Evolutionary conservation across 1,140 invertebrate genomes (phyloP), one percentile per base, ranked within the genome.

Genomic region (Phthorimaea operculella): DNA sequence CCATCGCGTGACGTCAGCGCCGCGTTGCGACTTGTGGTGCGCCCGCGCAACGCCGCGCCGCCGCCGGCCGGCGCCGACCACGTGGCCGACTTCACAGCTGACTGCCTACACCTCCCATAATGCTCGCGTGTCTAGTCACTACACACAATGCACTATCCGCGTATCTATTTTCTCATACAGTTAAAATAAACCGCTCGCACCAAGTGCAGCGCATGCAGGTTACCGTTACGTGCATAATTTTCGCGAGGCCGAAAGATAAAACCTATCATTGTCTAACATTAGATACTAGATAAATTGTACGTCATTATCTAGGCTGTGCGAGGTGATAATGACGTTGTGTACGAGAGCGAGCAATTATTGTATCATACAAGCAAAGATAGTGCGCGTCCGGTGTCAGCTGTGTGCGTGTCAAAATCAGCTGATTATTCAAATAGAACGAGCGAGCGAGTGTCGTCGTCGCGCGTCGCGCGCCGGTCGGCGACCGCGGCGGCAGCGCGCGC

Each of bases 351-450:
- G 50, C 59, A 63, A 64, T 66, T 58, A 64, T 67, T 67, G 50
- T 69, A 61, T 39, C 48, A 58, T 70, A 73, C 64, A 56, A 71
- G 62, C 60, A 70, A 57, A 74, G 74, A 84, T 81, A 78, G 66
- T 72, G 68, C 66, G 68, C 72, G 70, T 72, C 72, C 65, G 73
- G 70, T 69, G 77, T 76, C 79, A 80, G 81, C 81, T 83, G 80
- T 82, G 71, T 82, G 76, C 76, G 81, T 85, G 82, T 86, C 83
- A 86, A 84, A 86, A 86, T 85, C 82, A 86, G 83, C 83, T 86
- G 83, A 84, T 85, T 83, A 83, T 83, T 82, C 79, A 85, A 85
- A 83, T 82, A 84, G 74, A 78, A 76, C 72, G 74, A 76, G 72
- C 77, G 67, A 15, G 15, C 21, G 21, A 28, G 21, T 28, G 21